Conservation (phyloP, 2,888 invertebrate species). For the Galeopsomyia nigrocyanea region DNA sequence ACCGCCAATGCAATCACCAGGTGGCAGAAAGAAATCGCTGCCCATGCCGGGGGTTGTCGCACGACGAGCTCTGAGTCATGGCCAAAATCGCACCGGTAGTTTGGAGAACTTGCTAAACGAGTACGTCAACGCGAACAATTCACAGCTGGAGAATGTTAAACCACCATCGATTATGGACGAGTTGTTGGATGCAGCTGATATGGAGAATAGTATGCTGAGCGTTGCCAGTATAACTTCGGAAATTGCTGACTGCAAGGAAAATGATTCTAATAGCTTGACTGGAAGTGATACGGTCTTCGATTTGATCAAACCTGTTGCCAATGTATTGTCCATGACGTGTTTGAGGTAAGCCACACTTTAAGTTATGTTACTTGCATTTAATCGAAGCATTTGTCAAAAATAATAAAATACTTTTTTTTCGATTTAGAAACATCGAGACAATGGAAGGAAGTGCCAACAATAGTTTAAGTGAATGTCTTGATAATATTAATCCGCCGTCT, state of each 20-base stretch:
- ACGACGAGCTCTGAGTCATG: conserved; percentile 78
- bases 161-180: conserved; percentile 87
- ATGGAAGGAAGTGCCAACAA: conserved; percentile 67
- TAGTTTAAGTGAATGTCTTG: conserved; percentile 74
- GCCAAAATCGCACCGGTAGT: conserved; percentile 70
- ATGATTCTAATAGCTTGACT: conserved; percentile 66
- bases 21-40: conserved; percentile 76
- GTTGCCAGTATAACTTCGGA: conserved; percentile 88
- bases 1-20: conserved; percentile 52
- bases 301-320: conserved; percentile 72
- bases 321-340: conserved; percentile 68
- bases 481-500: conserved; percentile 81
- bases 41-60: conserved; percentile 78
- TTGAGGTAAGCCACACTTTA: conserved; percentile 55
- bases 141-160: conserved; percentile 84
- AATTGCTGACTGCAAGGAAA: conserved; percentile 74
- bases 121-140: conserved; percentile 72
- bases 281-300: conserved; percentile 71
- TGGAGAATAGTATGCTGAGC: conserved; percentile 87
- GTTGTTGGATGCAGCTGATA: conserved; percentile 72
- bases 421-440: conserved; percentile 57
- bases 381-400: no score
- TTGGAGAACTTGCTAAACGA: conserved; percentile 76
- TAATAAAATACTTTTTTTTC: neutral
- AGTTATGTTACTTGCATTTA: no score